Conservation (phyloP, 2,113 vertebrate genomes). For the Ardeotis arabs region DNA sequence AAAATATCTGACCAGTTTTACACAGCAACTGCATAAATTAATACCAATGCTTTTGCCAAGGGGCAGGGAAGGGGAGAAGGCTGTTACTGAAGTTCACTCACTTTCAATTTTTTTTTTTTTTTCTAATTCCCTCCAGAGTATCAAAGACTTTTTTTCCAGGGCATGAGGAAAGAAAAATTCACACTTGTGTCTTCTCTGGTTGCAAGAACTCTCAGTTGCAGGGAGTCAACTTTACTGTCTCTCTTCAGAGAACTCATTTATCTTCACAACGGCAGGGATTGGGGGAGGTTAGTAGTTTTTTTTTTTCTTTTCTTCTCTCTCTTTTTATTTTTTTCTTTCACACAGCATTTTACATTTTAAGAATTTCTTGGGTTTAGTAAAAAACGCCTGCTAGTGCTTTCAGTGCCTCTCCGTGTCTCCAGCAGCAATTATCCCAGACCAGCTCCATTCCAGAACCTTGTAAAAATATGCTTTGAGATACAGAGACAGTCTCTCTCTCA, state of each 20-base stretch:
- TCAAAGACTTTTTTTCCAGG: constrained; percentile 43
- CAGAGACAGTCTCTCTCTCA: not conserved
- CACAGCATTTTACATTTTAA: not conserved
- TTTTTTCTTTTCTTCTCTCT: no score
- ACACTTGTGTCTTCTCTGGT: constrained; percentile 2
- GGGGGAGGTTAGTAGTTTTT: not conserved
- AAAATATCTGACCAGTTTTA: not conserved
- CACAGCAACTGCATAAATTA: not conserved
- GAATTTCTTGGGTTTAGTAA: constrained; percentile 17
- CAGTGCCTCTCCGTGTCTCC: constrained; percentile 21
- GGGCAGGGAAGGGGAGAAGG: not conserved
- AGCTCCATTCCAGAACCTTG: not conserved
- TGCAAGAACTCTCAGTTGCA: constrained; percentile 5
- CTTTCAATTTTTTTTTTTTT: not conserved
- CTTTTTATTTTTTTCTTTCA: not conserved
- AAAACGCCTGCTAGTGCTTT: constrained; percentile 45
- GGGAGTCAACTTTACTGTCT: not conserved
- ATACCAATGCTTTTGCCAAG: not conserved
- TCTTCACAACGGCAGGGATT: not conserved
- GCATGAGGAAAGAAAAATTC: not conserved
- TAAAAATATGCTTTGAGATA: constrained; percentile 45
- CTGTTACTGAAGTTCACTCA: not conserved
- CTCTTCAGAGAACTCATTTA: constrained; percentile 38
- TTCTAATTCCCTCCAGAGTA: constrained; percentile 28
- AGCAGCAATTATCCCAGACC: constrained; percentile 23